Conservation (phyloP, 2,888 invertebrate genomes). For the Monochamus alternatus region DNA sequence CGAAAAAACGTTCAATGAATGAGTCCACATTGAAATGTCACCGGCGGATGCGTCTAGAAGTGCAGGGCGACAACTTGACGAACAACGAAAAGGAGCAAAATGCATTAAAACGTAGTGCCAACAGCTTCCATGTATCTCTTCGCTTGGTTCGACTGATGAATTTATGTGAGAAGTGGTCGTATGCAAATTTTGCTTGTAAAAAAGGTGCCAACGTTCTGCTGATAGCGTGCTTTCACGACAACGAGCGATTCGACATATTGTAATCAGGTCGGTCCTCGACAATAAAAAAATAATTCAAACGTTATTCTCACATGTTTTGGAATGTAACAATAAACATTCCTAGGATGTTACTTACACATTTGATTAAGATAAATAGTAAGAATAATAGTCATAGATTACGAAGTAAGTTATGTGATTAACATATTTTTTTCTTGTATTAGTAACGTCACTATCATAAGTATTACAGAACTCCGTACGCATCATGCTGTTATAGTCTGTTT, state of each 20-base stretch:
- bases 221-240: not conserved
- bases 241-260: not conserved
- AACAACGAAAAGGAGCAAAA: constrained; percentile 60
- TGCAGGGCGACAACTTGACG: constrained; percentile 64
- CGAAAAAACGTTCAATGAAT: constrained; percentile 54
- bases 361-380: too few relatives aligned
- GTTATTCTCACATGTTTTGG: too few relatives aligned
- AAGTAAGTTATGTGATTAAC: too few relatives aligned
- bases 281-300: not conserved
- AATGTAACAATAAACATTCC: too few relatives aligned
- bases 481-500: too few relatives aligned
- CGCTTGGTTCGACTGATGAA: constrained; percentile 50
- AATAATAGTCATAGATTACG: too few relatives aligned
- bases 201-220: constrained; percentile 30
- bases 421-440: too few relatives aligned
- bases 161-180: constrained; percentile 57
- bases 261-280: not conserved
- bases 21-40: constrained; percentile 62
- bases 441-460: too few relatives aligned
- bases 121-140: constrained; percentile 57
- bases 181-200: constrained; percentile 50
- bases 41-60: constrained; percentile 50
- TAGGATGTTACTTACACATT: too few relatives aligned
- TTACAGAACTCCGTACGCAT: too few relatives aligned
- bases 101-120: constrained; percentile 56